Evolutionary conservation across 2,888 invertebrate species (phyloP).

Genomic region (Spilosoma lubricipeda): DNA sequence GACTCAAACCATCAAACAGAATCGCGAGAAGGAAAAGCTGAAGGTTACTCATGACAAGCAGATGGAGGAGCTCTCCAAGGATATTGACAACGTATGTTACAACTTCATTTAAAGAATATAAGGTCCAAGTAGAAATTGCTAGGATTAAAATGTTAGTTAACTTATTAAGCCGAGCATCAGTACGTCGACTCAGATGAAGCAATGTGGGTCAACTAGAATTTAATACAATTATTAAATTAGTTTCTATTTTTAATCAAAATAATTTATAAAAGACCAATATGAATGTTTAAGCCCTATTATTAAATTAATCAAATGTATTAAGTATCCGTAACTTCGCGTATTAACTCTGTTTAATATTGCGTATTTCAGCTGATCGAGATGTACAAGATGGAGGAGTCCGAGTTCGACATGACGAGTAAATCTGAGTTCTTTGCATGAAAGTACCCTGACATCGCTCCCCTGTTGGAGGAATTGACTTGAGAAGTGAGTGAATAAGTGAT

Average conservation of each 20-base stretch:
- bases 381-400: slow-evolving; percentile 97
- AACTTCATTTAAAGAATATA: background rate
- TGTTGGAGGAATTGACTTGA: slow-evolving; percentile 76
- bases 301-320: background rate
- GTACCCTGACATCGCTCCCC: slow-evolving; percentile 79
- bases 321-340: background rate
- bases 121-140: background rate
- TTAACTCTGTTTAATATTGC: slow-evolving; percentile 6
- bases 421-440: slow-evolving; percentile 96
- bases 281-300: background rate
- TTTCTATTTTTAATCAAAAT: too few relatives aligned
- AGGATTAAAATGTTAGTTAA: background rate
- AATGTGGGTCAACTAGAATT: too few relatives aligned
- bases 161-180: background rate
- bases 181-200: too few relatives aligned
- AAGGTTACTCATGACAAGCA: slow-evolving; percentile 97
- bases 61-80: slow-evolving; percentile 94
- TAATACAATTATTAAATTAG: too few relatives aligned
- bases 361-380: slow-evolving; percentile 93
- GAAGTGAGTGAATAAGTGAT: slow-evolving; percentile 71
- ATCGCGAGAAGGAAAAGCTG: slow-evolving; percentile 96
- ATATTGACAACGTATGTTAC: slow-evolving; percentile 92
- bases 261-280: background rate
- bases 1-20: slow-evolving; percentile 95
- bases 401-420: slow-evolving; percentile 95